phyloP scores from a whole-genome alignment of 2,113 vertebrate species.

The Megatriorchis doriae region DNA sequence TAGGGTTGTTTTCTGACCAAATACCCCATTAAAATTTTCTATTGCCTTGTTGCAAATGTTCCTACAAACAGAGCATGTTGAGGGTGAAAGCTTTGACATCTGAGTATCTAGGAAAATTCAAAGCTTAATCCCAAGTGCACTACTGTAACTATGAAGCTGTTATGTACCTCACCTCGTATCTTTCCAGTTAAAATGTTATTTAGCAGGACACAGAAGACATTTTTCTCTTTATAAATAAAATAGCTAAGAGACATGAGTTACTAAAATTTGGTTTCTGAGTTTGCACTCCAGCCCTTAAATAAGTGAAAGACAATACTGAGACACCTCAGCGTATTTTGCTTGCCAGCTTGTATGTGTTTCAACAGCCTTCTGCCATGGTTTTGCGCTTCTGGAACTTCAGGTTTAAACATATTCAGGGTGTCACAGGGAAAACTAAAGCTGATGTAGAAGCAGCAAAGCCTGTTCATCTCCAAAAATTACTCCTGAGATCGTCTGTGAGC shows the following conservation, averaged over 20 bases:
- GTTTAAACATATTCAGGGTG: conserved; percentile 41
- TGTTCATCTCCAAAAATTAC: neutral
- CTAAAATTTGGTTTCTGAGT: neutral
- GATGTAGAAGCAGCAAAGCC: conserved; percentile 7
- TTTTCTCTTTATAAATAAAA: neutral
- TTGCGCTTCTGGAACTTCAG: neutral
- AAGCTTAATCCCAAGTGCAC: neutral
- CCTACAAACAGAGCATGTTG: neutral
- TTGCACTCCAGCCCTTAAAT: neutral
- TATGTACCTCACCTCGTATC: neutral
- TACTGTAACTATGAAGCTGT: neutral
- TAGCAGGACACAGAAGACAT: neutral
- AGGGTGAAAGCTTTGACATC: neutral
- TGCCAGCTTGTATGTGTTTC: conserved; percentile 3
- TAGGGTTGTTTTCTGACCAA: neutral
- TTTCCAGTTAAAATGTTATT: neutral
- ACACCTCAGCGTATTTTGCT: neutral
- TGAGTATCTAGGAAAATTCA: neutral
- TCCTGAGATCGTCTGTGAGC: neutral
- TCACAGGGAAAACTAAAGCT: conserved; percentile 3
- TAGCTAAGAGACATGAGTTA: neutral
- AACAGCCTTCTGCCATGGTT: neutral
- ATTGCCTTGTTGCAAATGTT: neutral
- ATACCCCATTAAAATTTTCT: neutral
- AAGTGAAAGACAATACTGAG: neutral